Base-by-base conservation (phyloP, 37 sponge, comb jelly and placozoan species). In the Chondrosia reniformis region DNA sequence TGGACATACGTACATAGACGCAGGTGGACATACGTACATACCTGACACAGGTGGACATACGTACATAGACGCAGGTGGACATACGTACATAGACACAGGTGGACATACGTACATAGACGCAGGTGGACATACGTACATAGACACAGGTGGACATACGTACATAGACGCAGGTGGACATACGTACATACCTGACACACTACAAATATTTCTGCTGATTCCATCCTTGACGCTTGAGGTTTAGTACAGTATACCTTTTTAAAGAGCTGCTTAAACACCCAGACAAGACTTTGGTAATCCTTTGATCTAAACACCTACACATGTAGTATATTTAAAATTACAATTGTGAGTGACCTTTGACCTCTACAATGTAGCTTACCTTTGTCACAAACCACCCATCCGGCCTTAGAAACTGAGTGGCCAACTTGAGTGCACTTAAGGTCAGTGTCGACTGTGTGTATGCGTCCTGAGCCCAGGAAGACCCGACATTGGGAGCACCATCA, bases 401-500 rank as follows among this genome's bases (percentile, higher is more conserved):
- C 44, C 77, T 79, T 30, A 98, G 84, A 59, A 98, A 93, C 22
- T 88, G 83, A 54, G 88, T 82, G n/a, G 96, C 96, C 61, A 98
- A 79, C 36, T 90, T 88, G 54, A 98, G 79, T 21, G 99, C 99
- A 31, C 81, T 81, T 38, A 97, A 86, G 0, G 90, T 84, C 42
- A 97, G 86, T 61, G 80, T 76, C 5, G 86, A 93, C 73, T 98
- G 99, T 25, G 88, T 82, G 81, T 89, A 98, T 12, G 99, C 99
- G 76, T 98, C 99, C 74, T 98, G 96, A 32, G 88, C 81, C 99
- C 99, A 98, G 1, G 96, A 91, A 13, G 84, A 57, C 17, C 99
- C 99, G 30, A 98, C 94, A 84, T 98, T 98, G 4, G 99, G 99
- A 54, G 99, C 96, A 17, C 99, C 99, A 81, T 98, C 99, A 56